Percentiles rank a stretch among this genome's conserved stretches.
These are phyloP conservation scores for Camponotus fellah DNA, from an alignment of 2,888 invertebrate species.

Conservation along the genomic window DNA sequence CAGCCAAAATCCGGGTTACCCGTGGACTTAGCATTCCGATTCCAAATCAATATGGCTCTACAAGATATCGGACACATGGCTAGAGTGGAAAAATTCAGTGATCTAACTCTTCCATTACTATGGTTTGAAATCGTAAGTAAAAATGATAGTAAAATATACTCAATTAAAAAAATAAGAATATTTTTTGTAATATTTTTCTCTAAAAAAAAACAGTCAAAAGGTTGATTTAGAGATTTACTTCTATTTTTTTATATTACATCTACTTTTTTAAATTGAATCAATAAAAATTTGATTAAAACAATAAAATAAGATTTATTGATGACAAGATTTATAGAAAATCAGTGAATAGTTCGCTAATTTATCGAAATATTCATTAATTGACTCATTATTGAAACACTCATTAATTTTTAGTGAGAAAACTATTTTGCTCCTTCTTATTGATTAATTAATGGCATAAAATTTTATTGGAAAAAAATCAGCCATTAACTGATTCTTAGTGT, in stretches of 20 bases:
- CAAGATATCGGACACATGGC: slow-evolving; percentile 90
- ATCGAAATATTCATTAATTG: too few relatives aligned
- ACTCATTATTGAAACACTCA: too few relatives aligned
- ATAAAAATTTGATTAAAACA: background rate
- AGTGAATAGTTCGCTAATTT: background rate
- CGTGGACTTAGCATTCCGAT: slow-evolving; percentile 91
- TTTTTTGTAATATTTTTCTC: background rate
- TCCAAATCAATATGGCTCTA: slow-evolving; percentile 95
- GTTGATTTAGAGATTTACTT: background rate
- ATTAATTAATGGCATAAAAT: background rate
- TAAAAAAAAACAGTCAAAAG: background rate
- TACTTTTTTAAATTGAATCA: background rate
- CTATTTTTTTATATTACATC: background rate
- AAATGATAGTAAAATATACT: background rate
- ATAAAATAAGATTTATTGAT: background rate
- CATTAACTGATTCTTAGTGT: too few relatives aligned
- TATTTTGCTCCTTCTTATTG: background rate
- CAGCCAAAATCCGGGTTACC: slow-evolving; percentile 94
- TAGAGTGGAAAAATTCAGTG: slow-evolving; percentile 90
- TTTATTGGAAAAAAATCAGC: too few relatives aligned
- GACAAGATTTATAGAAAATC: background rate
- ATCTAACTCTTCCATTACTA: slow-evolving; percentile 92
- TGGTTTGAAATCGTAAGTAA: slow-evolving; percentile 97
- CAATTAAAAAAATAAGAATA: background rate
- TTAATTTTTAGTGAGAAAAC: background rate